phyloP scores from a whole-genome alignment of 2,113 vertebrate species.

The Vulpes ferrilata region DNA sequence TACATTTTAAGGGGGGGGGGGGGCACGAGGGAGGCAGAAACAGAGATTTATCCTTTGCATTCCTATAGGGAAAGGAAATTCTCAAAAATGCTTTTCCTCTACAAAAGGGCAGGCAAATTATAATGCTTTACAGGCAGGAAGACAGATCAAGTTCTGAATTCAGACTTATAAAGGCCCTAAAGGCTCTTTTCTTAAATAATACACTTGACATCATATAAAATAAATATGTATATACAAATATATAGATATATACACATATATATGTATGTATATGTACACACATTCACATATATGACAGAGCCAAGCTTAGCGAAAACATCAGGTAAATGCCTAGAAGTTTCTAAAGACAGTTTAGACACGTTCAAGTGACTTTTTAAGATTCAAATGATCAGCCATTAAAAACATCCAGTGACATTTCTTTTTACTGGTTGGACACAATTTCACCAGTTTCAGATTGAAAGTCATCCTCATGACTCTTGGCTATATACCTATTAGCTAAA shows the following conservation, averaged over 20 bases:
- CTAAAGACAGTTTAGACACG: constrained; percentile 7
- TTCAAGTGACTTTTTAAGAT: constrained; percentile 23
- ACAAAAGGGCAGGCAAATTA: background rate
- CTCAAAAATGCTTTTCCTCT: background rate
- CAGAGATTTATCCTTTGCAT: background rate
- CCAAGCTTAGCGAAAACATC: background rate
- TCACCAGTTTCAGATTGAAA: constrained; percentile 15
- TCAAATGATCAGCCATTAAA: constrained; percentile 40
- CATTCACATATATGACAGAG: background rate
- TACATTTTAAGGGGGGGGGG: background rate
- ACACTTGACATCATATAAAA: background rate
- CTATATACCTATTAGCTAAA: constrained; percentile 68
- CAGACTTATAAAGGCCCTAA: background rate
- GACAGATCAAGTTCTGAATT: constrained; percentile 46
- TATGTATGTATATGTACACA: background rate
- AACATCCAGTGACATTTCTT: background rate
- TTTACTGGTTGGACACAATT: background rate
- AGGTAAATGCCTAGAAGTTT: constrained; percentile 19
- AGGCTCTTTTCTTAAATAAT: constrained; percentile 22
- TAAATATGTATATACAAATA: background rate
- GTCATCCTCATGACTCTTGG: constrained; percentile 35
- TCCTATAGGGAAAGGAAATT: background rate
- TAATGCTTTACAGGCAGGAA: background rate
- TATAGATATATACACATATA: background rate
- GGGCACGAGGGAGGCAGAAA: background rate